phyloP scores from a whole-genome alignment of 1,140 invertebrate genomes.

The Tetramorium alpestre region DNA sequence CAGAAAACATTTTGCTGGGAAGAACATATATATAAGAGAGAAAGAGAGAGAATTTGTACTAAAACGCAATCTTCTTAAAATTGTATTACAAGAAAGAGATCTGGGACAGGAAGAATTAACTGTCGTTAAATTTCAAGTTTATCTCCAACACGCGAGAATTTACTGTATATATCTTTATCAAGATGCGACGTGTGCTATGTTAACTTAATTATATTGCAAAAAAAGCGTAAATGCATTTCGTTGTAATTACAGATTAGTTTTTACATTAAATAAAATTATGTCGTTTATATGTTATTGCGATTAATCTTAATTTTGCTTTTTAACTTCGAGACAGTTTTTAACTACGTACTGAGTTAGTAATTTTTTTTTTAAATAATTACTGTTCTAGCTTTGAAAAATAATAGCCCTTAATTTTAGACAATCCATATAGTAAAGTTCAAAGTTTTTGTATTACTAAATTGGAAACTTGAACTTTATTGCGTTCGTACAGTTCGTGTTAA shows the following conservation, averaged over 20 bases:
- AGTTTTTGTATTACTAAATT: background rate
- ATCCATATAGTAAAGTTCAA: background rate
- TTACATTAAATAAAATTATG: background rate
- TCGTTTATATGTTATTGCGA: background rate
- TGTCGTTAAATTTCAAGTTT: background rate
- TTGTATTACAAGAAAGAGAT: conserved; percentile 3
- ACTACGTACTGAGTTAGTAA: background rate
- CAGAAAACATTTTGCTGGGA: background rate
- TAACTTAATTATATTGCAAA: background rate
- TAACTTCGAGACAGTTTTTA: background rate
- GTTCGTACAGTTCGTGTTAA: background rate
- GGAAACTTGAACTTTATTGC: background rate
- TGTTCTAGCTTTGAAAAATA: background rate
- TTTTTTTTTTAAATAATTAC: background rate
- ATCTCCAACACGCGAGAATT: background rate
- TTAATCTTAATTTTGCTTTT: background rate
- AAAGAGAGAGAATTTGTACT: background rate
- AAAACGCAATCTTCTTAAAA: conserved; percentile 34
- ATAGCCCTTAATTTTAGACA: background rate
- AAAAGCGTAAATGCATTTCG: background rate
- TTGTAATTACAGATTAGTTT: background rate
- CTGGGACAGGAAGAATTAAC: background rate
- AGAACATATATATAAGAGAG: background rate
- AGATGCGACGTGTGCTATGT: background rate
- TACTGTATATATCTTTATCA: background rate